These are phyloP conservation scores for Staurois parvus DNA, from an alignment of 2,797 vertebrate species.

Conservation along the genomic window DNA sequence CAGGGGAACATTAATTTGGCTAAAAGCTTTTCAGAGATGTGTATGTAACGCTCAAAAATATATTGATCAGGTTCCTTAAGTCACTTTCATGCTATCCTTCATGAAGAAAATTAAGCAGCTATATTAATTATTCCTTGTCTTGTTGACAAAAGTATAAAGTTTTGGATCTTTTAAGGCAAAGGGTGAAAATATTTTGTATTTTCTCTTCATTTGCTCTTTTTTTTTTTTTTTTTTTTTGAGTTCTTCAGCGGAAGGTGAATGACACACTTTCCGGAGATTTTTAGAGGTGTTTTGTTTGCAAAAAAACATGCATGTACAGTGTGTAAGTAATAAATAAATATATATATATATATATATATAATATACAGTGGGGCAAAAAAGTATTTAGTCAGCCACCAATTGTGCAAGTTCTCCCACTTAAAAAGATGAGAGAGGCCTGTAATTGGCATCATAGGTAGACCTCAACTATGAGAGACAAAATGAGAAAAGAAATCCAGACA, in stretches of 20 bases:
- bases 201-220: too few relatives aligned
- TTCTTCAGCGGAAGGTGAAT: too few relatives aligned
- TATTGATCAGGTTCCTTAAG: conserved; percentile 13
- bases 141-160: neutral
- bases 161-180: neutral
- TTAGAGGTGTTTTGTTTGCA: neutral
- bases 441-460: too few relatives aligned
- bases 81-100: conserved; percentile 1
- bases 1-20: conserved; percentile 31
- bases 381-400: too few relatives aligned
- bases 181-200: neutral
- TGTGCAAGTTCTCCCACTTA: too few relatives aligned
- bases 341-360: too few relatives aligned
- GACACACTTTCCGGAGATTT: neutral
- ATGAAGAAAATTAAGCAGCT: conserved; percentile 9
- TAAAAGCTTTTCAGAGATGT: conserved; percentile 50
- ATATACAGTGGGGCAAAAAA: too few relatives aligned
- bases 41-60: conserved; percentile 11
- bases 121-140: conserved; percentile 14
- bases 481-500: too few relatives aligned
- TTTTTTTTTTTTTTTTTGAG: neutral
- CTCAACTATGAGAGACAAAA: too few relatives aligned
- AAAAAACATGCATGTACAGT: too few relatives aligned
- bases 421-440: too few relatives aligned
- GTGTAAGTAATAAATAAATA: too few relatives aligned